These are phyloP conservation scores for Heliothis subflexa DNA, from an alignment of 1,140 invertebrate species.

Conservation along the genomic window DNA sequence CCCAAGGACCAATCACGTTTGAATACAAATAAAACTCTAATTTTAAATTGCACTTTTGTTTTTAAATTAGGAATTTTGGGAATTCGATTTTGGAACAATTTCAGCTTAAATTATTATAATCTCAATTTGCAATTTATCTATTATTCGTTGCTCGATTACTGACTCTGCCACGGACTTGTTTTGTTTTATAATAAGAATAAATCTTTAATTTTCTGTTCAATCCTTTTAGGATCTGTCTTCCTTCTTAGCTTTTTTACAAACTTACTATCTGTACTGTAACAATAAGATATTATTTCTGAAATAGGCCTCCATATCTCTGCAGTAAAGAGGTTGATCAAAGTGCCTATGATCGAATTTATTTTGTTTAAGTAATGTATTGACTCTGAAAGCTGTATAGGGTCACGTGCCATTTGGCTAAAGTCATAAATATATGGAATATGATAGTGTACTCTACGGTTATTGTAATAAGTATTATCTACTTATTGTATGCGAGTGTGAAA, in stretches of 20 bases:
- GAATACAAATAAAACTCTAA: conserved; percentile 33
- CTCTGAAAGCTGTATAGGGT: conserved; percentile 27
- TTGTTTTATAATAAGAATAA: conserved; percentile 8
- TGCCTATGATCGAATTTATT: conserved; percentile 57
- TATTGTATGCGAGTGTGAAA: conserved; percentile 73
- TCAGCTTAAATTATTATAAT: conserved; percentile 21
- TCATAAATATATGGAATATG: conserved; percentile 63
- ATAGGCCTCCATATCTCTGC: conserved; percentile 16
- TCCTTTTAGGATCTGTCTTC: conserved; percentile 24
- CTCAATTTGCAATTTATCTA: conserved; percentile 23
- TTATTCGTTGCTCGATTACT: conserved; percentile 9
- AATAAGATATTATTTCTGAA: conserved; percentile 23
- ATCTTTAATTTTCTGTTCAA: conserved; percentile 28
- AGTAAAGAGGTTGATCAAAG: conserved; percentile 28
- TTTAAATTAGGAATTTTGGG: conserved; percentile 2
- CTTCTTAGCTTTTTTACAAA: conserved; percentile 38
- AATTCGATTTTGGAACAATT: conserved; percentile 19
- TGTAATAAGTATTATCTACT: conserved; percentile 76
- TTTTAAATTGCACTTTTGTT: conserved; percentile 34
- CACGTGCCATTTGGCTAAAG: conserved; percentile 72
- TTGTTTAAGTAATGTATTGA: conserved; percentile 50
- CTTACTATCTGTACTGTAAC: conserved; percentile 23
- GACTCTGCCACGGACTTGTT: conserved; percentile 1
- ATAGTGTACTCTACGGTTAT: conserved; percentile 57
- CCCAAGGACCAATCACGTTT: conserved; percentile 44